Evolutionary conservation across 2,113 vertebrate genomes (phyloP).

Genomic region (Hyla sarda): DNA sequence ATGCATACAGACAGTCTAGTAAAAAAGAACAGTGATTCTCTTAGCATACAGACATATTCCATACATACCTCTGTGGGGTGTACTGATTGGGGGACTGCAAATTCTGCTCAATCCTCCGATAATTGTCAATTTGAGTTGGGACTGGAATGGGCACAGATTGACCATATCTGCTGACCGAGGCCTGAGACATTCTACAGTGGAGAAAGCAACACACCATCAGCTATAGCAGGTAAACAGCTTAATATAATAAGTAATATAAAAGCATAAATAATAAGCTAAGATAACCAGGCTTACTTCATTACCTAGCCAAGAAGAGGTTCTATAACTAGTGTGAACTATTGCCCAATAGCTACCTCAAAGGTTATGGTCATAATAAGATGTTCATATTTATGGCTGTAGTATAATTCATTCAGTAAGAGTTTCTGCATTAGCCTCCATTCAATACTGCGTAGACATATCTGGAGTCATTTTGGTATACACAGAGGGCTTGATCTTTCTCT

Average conservation of each 20-base stretch:
- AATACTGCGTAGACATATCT: not conserved
- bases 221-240: not conserved
- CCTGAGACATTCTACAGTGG: slow-evolving; percentile 73
- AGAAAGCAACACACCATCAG: not conserved
- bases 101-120: slow-evolving; percentile 90
- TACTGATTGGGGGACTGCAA: slow-evolving; percentile 80
- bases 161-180: slow-evolving; percentile 74
- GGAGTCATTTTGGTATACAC: not conserved
- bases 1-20: not conserved
- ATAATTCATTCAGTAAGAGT: not conserved
- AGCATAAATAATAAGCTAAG: not conserved
- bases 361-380: not conserved
- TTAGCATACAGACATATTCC: not conserved
- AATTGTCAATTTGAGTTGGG: slow-evolving; percentile 92
- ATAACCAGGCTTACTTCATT: too few relatives aligned
- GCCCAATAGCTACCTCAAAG: too few relatives aligned
- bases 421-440: too few relatives aligned
- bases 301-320: too few relatives aligned
- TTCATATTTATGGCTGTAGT: not conserved
- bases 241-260: not conserved
- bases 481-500: too few relatives aligned
- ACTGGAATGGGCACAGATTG: slow-evolving; percentile 90
- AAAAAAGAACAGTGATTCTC: too few relatives aligned
- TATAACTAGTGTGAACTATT: not conserved
- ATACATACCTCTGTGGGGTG: slow-evolving; percentile 74